Conservation (phyloP, 2,113 vertebrate species). For the Gambusia holbrooki region DNA sequence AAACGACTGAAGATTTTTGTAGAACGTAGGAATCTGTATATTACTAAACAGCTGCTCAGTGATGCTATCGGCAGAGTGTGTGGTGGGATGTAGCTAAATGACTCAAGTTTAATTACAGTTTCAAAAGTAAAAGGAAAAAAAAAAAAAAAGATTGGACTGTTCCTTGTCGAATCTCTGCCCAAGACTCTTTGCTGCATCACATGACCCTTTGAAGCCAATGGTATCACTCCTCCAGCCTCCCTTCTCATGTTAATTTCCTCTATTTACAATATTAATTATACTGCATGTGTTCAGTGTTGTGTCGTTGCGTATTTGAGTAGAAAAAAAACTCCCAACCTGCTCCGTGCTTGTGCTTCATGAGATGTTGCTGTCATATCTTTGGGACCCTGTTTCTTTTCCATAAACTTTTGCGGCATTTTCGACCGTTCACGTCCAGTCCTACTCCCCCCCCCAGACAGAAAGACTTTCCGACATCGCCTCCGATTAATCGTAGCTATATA, state of each 20-base stretch:
- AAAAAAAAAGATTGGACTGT: constrained; percentile 50
- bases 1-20: constrained; percentile 56
- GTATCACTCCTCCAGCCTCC: constrained; percentile 81
- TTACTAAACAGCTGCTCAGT: constrained; percentile 71
- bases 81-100: constrained; percentile 76
- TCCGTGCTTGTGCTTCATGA: constrained; percentile 56
- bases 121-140: constrained; percentile 19
- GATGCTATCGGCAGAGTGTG: constrained; percentile 77
- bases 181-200: constrained; percentile 80
- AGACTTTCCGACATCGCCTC: constrained; percentile 64
- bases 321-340: constrained; percentile 29
- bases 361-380: constrained; percentile 58
- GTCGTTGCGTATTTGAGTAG: constrained; percentile 65
- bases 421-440: constrained; percentile 69
- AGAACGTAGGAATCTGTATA: constrained; percentile 66
- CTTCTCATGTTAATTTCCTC: constrained; percentile 68
- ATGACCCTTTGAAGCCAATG: constrained; percentile 84
- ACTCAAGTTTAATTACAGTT: constrained; percentile 58
- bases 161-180: constrained; percentile 77
- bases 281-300: constrained; percentile 76
- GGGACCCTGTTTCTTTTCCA: constrained; percentile 65
- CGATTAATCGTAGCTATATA: constrained; percentile 53
- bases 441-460: constrained; percentile 54
- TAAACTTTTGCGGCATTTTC: constrained; percentile 56
- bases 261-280: constrained; percentile 71